Evolutionary conservation across 2,113 vertebrate species (phyloP).

Genomic region (Myiozetetes cayanensis): DNA sequence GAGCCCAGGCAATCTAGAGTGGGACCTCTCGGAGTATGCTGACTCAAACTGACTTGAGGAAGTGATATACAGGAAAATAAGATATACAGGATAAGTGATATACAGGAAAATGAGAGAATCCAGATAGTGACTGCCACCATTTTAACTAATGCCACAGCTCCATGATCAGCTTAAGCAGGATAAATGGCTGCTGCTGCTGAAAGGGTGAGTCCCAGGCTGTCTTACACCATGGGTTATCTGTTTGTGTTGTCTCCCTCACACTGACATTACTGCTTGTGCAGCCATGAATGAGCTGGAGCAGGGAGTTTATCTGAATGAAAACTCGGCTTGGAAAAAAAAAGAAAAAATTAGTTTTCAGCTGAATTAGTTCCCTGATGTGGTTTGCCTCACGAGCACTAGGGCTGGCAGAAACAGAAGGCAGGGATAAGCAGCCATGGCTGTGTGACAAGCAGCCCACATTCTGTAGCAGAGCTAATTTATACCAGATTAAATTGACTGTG

Average conservation of each 20-base stretch:
- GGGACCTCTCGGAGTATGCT: not conserved
- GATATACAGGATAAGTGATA: not conserved
- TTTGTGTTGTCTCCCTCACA: not conserved
- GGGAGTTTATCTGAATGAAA: not conserved
- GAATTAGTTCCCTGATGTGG: not conserved
- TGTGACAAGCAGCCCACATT: not conserved
- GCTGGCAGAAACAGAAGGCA: not conserved
- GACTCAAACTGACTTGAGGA: not conserved
- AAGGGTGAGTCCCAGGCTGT: not conserved
- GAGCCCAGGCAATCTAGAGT: not conserved
- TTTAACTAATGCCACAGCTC: not conserved
- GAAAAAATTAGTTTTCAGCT: not conserved
- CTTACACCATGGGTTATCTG: not conserved
- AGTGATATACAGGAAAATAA: not conserved
- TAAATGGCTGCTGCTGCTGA: not conserved
- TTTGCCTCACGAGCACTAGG: not conserved
- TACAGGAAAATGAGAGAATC: not conserved
- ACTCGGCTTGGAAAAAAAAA: not conserved
- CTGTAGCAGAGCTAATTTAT: not conserved
- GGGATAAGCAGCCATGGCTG: not conserved
- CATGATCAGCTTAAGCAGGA: not conserved
- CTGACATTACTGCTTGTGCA: not conserved
- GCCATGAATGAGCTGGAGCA: not conserved
- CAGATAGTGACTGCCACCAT: not conserved
- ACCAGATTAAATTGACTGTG: not conserved